Percentiles rank a stretch among this genome's conserved stretches.
These are phyloP conservation scores for Aelia acuminata DNA, from an alignment of 2,888 invertebrate species.

Conservation along the genomic window DNA sequence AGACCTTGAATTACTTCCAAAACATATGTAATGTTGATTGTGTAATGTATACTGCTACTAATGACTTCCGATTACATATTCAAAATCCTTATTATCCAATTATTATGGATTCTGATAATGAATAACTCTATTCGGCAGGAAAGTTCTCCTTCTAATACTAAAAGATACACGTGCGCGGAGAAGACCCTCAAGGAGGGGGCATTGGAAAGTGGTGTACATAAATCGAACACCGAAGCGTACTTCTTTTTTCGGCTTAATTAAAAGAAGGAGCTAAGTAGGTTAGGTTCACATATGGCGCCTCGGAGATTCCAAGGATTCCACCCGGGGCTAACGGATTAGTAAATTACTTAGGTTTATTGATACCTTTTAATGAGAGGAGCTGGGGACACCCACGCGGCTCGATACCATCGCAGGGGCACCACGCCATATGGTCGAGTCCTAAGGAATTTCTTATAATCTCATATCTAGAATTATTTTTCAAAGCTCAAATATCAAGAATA, in stretches of 20 bases:
- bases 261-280: conserved; percentile 16
- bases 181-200: neutral
- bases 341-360: conserved; percentile 58
- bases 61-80: no score
- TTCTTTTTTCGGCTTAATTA: conserved; percentile 41
- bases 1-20: no score
- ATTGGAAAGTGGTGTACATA: conserved; percentile 46
- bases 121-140: neutral
- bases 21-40: no score
- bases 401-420: conserved; percentile 46
- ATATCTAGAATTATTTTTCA: conserved; percentile 47
- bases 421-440: conserved; percentile 49
- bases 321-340: conserved; percentile 46
- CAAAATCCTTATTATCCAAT: no score
- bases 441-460: conserved; percentile 46
- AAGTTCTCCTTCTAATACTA: neutral
- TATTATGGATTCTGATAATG: no score
- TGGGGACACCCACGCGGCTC: conserved; percentile 17
- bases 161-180: neutral
- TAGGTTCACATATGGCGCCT: conserved; percentile 17
- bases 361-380: conserved; percentile 57
- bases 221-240: conserved; percentile 27
- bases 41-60: no score
- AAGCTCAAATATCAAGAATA: conserved; percentile 42
- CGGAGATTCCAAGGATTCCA: conserved; percentile 20